phyloP scores from a whole-genome alignment of 23 tunicate species.

The Clavelina lepadiformis region DNA sequence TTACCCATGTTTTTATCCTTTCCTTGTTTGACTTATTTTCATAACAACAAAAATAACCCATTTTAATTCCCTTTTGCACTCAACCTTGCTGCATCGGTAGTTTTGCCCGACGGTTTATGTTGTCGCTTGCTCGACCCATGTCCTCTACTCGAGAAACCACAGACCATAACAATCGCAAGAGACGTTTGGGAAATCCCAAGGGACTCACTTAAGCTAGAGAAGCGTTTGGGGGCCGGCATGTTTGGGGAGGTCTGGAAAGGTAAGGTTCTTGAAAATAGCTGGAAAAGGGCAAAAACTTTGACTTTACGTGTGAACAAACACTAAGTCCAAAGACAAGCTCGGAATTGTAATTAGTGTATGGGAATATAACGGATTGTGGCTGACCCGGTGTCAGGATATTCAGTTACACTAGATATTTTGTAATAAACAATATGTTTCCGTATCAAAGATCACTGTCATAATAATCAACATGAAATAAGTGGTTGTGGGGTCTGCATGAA shows the following conservation, averaged over 20 bases:
- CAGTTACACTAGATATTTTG: too few species aligned
- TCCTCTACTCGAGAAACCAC: slow-evolving; percentile 87
- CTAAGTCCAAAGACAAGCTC: too few species aligned
- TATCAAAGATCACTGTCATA: too few species aligned
- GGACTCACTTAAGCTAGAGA: slow-evolving; percentile 66
- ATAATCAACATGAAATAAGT: too few species aligned
- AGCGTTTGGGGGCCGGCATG: slow-evolving; percentile 93
- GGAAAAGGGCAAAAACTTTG: too few species aligned
- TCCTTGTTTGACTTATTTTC: neutral
- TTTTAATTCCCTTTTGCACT: too few species aligned
- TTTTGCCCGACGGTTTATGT: slow-evolving; percentile 70
- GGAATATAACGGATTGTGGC: too few species aligned
- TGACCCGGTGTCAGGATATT: too few species aligned
- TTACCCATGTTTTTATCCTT: neutral
- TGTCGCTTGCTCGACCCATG: slow-evolving; percentile 78
- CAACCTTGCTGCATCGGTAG: slow-evolving; percentile 12
- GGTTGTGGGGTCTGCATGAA: too few species aligned
- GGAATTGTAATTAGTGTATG: too few species aligned
- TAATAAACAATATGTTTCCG: too few species aligned
- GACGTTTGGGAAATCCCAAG: slow-evolving; percentile 97
- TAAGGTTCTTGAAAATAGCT: slow-evolving; percentile 12
- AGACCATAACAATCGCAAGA: slow-evolving; percentile 74
- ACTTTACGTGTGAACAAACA: too few species aligned
- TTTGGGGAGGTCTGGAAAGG: slow-evolving; percentile 99
- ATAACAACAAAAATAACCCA: neutral